Percentiles rank a stretch among this genome's conserved stretches.
Evolutionary conservation across 2,888 invertebrate species (phyloP).

Genomic region (Unio pictorum): DNA sequence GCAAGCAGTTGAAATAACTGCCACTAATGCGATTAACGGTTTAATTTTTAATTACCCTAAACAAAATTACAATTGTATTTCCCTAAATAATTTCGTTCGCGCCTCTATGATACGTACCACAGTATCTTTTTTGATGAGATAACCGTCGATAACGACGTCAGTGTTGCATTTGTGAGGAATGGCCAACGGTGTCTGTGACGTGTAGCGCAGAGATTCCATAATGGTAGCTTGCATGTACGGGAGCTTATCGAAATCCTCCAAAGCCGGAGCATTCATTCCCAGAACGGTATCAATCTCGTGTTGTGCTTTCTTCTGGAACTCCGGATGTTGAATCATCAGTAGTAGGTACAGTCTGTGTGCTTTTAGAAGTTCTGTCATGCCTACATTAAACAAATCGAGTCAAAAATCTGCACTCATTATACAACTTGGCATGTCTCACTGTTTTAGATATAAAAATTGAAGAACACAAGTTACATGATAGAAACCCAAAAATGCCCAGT

Average conservation of each 20-base stretch:
- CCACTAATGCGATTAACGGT: no score
- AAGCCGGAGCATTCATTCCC: slow-evolving; percentile 15
- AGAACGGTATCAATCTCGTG: slow-evolving; percentile 32
- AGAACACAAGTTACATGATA: no score
- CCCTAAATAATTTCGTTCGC: no score
- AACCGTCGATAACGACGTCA: slow-evolving; percentile 24
- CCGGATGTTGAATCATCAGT: slow-evolving; percentile 36
- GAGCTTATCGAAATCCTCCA: slow-evolving; percentile 26
- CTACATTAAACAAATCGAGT: slow-evolving; percentile 9
- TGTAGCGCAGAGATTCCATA: slow-evolving; percentile 30
- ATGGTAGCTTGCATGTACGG: slow-evolving; percentile 29
- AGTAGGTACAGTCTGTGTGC: slow-evolving; percentile 29
- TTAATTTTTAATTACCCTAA: no score
- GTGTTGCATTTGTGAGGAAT: slow-evolving; percentile 32
- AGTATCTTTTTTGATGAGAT: slow-evolving; percentile 22
- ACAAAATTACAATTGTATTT: no score
- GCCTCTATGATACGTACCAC: slow-evolving; percentile 16
- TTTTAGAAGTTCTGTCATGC: slow-evolving; percentile 37
- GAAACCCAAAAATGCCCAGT: no score
- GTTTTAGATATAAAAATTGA: no score
- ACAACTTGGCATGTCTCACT: no score
- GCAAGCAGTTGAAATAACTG: no score
- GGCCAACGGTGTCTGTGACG: slow-evolving; percentile 33
- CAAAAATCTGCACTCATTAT: no score
- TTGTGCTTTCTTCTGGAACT: slow-evolving; percentile 23